Evolutionary conservation across 2,113 vertebrate species (phyloP).

Genomic region (Cyrtonyx montezumae): DNA sequence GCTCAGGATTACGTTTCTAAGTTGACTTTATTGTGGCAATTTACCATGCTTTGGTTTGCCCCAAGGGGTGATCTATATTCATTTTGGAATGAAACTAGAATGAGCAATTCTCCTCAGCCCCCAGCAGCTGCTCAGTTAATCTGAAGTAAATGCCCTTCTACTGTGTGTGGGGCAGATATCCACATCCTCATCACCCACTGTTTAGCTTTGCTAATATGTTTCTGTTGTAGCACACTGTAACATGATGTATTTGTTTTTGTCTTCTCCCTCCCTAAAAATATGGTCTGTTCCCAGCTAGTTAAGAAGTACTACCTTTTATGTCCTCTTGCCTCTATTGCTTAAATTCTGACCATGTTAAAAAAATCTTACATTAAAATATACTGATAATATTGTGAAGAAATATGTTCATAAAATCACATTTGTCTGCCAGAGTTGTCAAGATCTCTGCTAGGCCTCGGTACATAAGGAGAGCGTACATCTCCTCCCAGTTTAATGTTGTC

Average conservation of each 20-base stretch:
- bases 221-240: not conserved
- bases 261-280: not conserved
- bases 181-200: fast-evolving
- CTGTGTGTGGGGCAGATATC: not conserved
- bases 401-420: not conserved
- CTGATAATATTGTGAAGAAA: slow-evolving; percentile 12
- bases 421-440: not conserved
- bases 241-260: not conserved
- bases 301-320: not conserved
- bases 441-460: not conserved
- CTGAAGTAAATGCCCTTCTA: not conserved
- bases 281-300: not conserved
- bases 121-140: not conserved
- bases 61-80: not conserved
- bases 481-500: not conserved
- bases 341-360: not conserved
- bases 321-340: not conserved
- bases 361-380: not conserved
- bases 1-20: not conserved
- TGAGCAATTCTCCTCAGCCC: not conserved
- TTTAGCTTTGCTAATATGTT: not conserved
- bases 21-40: not conserved
- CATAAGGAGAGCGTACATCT: not conserved
- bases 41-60: not conserved
- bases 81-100: not conserved